Percentiles rank a stretch among this genome's conserved stretches.
Conservation (phyloP, 2,888 invertebrate species). For the Abscondita cerata region DNA sequence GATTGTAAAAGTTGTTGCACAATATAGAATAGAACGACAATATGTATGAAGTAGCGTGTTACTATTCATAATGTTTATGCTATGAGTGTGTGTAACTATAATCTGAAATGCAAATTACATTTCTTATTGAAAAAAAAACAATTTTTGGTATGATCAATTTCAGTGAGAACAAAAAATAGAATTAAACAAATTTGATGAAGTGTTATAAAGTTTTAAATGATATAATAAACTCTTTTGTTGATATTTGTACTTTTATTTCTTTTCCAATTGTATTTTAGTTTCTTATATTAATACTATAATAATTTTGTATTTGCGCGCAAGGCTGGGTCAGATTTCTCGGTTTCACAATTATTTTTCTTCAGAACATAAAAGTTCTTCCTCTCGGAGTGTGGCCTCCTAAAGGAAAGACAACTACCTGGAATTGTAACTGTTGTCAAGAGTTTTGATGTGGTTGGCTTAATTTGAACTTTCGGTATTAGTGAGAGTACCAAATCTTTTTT, state of each 20-base stretch:
- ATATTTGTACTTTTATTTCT: background rate
- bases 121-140: conserved; percentile 40
- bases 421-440: too few relatives aligned
- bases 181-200: conserved; percentile 51
- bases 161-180: conserved; percentile 40
- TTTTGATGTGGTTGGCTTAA: too few relatives aligned
- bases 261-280: too few relatives aligned
- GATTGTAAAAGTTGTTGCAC: conserved; percentile 34
- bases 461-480: too few relatives aligned
- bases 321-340: too few relatives aligned
- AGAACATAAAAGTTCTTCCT: too few relatives aligned
- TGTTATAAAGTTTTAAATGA: conserved; percentile 32
- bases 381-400: too few relatives aligned
- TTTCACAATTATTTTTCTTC: too few relatives aligned
- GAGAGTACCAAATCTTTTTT: too few relatives aligned
- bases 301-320: too few relatives aligned
- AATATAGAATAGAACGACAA: conserved; percentile 36
- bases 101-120: conserved; percentile 35
- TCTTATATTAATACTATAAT: too few relatives aligned
- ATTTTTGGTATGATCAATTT: conserved; percentile 44
- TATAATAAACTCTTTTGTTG: conserved; percentile 27
- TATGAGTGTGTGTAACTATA: conserved; percentile 39
- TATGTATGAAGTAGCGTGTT: conserved; percentile 38
- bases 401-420: too few relatives aligned
- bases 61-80: conserved; percentile 41